phyloP scores from a whole-genome alignment of 2,888 invertebrate species.

The Ophraella communa region DNA sequence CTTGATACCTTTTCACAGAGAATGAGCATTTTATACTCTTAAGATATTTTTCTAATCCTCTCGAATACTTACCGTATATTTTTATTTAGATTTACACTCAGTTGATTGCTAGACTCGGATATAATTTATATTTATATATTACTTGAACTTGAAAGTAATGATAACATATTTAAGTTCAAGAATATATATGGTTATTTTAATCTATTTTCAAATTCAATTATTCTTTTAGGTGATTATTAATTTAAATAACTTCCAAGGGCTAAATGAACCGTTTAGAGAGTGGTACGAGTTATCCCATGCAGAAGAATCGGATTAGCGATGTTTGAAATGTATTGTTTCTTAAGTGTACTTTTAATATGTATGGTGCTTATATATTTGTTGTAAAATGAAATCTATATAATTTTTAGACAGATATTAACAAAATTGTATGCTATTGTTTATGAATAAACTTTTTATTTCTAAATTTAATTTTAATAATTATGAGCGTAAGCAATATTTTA shows the following conservation, averaged over 20 bases:
- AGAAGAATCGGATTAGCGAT: constrained; percentile 42
- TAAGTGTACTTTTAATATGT: constrained; percentile 21
- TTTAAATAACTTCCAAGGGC: constrained; percentile 68
- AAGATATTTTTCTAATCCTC: too few species aligned
- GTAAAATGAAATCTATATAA: background rate
- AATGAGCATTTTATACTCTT: too few species aligned
- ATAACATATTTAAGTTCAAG: too few species aligned
- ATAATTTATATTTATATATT: too few species aligned
- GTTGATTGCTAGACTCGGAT: too few species aligned
- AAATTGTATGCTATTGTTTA: background rate
- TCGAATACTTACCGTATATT: too few species aligned
- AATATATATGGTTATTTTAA: too few species aligned
- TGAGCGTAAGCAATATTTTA: too few species aligned
- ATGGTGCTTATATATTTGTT: background rate
- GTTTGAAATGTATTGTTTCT: constrained; percentile 15
- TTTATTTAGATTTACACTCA: too few species aligned
- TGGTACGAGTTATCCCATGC: constrained; percentile 68
- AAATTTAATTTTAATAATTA: too few species aligned
- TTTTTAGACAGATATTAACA: background rate
- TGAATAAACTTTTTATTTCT: background rate
- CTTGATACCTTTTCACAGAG: too few species aligned
- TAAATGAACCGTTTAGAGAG: constrained; percentile 71
- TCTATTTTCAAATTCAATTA: background rate
- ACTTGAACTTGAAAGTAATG: too few species aligned
- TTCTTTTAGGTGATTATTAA: constrained; percentile 69